Evolutionary conservation across 2,797 vertebrate genomes (phyloP).

Genomic region (Rhinogobio ventralis): DNA sequence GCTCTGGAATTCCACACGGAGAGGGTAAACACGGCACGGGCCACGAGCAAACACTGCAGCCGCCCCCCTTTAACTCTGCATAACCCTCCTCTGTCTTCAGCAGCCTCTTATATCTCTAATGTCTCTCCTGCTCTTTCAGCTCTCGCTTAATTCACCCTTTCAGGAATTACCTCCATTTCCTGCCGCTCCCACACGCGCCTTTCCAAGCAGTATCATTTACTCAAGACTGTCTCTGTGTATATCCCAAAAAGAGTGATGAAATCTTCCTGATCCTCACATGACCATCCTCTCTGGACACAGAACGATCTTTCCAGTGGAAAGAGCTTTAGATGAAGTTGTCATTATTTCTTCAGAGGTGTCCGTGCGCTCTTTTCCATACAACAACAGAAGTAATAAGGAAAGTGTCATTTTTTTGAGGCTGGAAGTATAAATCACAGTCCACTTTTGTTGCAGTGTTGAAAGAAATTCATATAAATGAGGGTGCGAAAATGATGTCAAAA

Average conservation of each 20-base stretch:
- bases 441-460: neutral
- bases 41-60: slow-evolving; percentile 84
- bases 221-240: neutral
- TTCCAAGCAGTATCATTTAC: slow-evolving; percentile 13
- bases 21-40: slow-evolving; percentile 86
- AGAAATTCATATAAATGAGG: neutral
- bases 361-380: neutral
- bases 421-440: neutral
- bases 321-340: neutral
- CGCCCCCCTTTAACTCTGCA: slow-evolving; percentile 65
- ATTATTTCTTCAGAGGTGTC: neutral
- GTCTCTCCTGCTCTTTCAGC: neutral
- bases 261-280: slow-evolving; percentile 6
- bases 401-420: neutral
- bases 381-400: neutral
- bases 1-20: slow-evolving; percentile 89
- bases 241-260: slow-evolving; percentile 15
- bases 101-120: slow-evolving; percentile 56
- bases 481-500: too few relatives aligned
- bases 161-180: slow-evolving; percentile 29
- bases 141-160: neutral
- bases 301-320: neutral
- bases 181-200: slow-evolving; percentile 7
- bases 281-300: neutral
- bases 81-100: slow-evolving; percentile 21